phyloP scores from a whole-genome alignment of 2,113 vertebrate genomes.

The Nerophis ophidion region DNA sequence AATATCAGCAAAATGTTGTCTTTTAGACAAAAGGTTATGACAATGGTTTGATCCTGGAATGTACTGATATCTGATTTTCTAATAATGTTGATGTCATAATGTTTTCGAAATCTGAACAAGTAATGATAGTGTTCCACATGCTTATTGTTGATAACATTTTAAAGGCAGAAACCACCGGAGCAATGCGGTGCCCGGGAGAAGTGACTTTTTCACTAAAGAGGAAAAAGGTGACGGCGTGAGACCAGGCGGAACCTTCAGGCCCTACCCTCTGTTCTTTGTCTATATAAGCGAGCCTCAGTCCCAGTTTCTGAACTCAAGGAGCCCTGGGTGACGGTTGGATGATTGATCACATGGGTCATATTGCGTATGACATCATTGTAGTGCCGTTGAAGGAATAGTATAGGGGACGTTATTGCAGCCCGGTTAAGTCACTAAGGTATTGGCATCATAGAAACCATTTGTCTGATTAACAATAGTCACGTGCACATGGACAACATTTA shows the following conservation, averaged over 20 bases:
- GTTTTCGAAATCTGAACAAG: background rate
- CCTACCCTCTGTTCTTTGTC: conserved; percentile 29
- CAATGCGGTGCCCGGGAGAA: conserved; percentile 23
- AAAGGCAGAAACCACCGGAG: conserved; percentile 1
- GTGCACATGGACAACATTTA: too few relatives aligned
- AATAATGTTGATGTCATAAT: background rate
- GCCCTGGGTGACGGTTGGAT: conserved; percentile 4
- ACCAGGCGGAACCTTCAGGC: conserved; percentile 27
- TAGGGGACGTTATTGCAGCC: background rate
- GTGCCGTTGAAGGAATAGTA: conserved; percentile 11
- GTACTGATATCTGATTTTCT: background rate
- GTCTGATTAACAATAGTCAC: too few relatives aligned
- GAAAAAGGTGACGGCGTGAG: conserved; percentile 32
- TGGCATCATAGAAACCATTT: background rate
- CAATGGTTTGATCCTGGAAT: background rate
- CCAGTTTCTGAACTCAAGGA: conserved; percentile 1
- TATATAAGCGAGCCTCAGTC: conserved; percentile 17
- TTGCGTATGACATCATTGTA: conserved; percentile 18
- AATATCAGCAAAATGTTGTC: too few relatives aligned
- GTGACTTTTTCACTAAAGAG: conserved; percentile 18
- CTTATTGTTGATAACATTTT: conserved; percentile 1
- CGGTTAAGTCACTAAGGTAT: conserved; percentile 1
- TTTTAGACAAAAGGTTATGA: background rate
- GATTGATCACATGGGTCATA: conserved; percentile 31
- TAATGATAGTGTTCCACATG: too few relatives aligned